Evolutionary conservation across 2,113 vertebrate species (phyloP), one percentile per base, ranked within the genome.

Genomic region (Dipodomys spectabilis): DNA sequence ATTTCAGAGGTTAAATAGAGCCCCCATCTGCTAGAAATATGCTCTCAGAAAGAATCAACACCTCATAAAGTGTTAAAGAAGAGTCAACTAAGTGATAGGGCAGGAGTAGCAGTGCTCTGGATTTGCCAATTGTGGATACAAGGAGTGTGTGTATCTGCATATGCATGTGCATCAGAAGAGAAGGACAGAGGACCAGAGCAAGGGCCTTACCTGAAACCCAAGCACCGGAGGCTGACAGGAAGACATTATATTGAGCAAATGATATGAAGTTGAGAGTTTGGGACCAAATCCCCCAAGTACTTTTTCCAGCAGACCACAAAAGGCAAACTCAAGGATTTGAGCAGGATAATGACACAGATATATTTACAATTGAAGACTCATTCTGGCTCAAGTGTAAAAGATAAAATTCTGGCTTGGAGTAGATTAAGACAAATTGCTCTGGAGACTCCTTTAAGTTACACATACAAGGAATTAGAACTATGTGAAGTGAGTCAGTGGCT

Each of bases 261-360:
- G 25, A 30, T 27, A 7, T 45, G 12, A 87, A 87, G 53, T 15
- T 28, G 64, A 64, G 16, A 65, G 72, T 20, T 28, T 82, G 20
- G 35, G 35, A 11, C 19, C 53, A 49, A 53, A 23, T 39, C 35
- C 27, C 19, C 3, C 57, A 72, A 68, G 10, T 30, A 11, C 22
- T 15, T 73, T 93, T 84, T 23, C 53, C 28, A 62, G 16, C 27
- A 79, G 77, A 87, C 75, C 19, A 45, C 53, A 65, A 23, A 72
- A 81, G 23, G 49, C 53, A 72, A 35, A 91, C 81, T 32, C 74
- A 77, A 87, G 19, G 67, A 73, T 91, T 64, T 92, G 27, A 77
- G 10, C 69, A 75, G 19, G 19, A 23, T 32, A 78, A 73, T 28
- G 12, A 28, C 79, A 69, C 39, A 73, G 7, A 44, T 68, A 22